phyloP scores from a whole-genome alignment of 2,888 invertebrate genomes.

The Aplocera efformata region DNA sequence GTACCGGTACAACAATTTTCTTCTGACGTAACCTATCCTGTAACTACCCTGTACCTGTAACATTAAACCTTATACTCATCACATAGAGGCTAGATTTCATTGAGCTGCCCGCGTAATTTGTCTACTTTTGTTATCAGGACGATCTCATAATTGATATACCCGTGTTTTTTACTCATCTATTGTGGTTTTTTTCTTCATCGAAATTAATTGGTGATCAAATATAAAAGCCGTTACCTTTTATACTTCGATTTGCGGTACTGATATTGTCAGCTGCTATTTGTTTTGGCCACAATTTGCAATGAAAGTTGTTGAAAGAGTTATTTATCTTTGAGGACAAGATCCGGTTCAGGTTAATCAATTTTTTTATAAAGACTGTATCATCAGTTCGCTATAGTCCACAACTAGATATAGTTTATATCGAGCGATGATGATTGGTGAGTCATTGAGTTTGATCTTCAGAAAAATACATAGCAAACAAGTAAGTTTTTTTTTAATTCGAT shows the following conservation, averaged over 20 bases:
- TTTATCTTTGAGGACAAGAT: too few species aligned
- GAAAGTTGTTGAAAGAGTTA: too few species aligned
- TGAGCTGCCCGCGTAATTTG: conserved; percentile 2
- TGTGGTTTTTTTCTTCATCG: conserved; percentile 35
- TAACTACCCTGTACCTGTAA: not conserved
- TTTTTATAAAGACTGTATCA: too few species aligned
- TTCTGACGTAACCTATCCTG: conserved; percentile 14
- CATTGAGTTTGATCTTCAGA: too few species aligned
- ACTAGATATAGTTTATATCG: too few species aligned
- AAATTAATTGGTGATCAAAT: conserved; percentile 58
- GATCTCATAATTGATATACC: conserved; percentile 49
- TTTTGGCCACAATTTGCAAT: conserved; percentile 9
- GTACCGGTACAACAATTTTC: conserved; percentile 25
- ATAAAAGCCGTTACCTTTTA: conserved; percentile 57
- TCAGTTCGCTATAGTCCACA: too few species aligned
- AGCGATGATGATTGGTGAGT: too few species aligned
- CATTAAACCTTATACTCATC: conserved; percentile 1
- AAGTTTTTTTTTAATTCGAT: too few species aligned
- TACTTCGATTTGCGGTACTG: conserved; percentile 44
- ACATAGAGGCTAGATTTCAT: conserved; percentile 2
- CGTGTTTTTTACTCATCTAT: conserved; percentile 46
- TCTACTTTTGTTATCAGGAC: conserved; percentile 20
- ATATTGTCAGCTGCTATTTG: conserved; percentile 30
- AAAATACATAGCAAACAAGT: too few species aligned
- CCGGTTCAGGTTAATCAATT: too few species aligned